Evolutionary conservation across 1,140 invertebrate species (phyloP), one percentile per base, ranked within the genome.

Genomic region (Pseudomyrmex gracilis): DNA sequence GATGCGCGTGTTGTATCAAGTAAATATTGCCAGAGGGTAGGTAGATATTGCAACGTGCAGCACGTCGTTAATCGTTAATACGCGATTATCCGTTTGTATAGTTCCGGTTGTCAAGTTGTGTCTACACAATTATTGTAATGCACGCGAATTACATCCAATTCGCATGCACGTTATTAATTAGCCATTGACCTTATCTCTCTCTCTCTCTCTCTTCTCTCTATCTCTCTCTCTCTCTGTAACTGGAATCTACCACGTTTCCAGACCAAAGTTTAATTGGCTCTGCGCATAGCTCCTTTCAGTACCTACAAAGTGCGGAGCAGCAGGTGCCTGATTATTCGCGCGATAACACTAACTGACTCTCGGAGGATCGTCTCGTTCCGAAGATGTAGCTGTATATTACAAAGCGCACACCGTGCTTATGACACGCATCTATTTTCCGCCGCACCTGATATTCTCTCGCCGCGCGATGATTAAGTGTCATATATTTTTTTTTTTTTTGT

Each of bases 121-220:
- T 60, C 64, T 8, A 4, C 24, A 57, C 12, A 10, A 71, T 71
- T 78, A 47, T 10, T 5, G 10, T 49, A 58, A n/a, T 17, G 53
- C 34, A 22, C 43, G 47, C 53, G 34, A 70, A 80, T 80, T 80
- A 71, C 45, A 15, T 71, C n/a, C 55, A 80, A 71, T 80, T 80
- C 49, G 53, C 20, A 10, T 15, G n/a, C n/a, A 17, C 53, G 20
- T 60, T 71, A 66, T 80, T 80, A 71, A 80, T 80, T 80, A 80
- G 66, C 64, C 76, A 80, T 71, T 80, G 76, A 80, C 66, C 66
- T 80, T 80, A 58, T 66, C 71, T 80, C 47, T 80, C 64, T 68
- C n/a, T 53, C 64, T 7, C 53, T 24, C 24, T 24, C 24, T 70
- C 64, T 68, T 53, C 53, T 7, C 76, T 66, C 70, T 80, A 49